Base-by-base conservation (phyloP, 2,888 invertebrate species). In the Poecilus cupreus region DNA sequence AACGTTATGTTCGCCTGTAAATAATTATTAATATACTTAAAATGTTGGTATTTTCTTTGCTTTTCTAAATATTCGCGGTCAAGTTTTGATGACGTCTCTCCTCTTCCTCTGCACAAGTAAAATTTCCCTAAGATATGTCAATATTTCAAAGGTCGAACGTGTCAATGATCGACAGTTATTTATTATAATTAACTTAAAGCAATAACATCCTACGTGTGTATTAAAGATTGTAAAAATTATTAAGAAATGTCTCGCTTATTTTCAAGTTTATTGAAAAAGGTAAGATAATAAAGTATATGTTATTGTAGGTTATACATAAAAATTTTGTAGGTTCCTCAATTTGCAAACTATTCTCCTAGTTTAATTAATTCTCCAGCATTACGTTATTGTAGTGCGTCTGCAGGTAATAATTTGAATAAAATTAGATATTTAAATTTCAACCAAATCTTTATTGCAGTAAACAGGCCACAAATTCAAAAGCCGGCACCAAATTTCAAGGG, bases 401-500 rank as follows among this genome's bases (percentile, higher is more conserved):
- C 26, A 37, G 51, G 75, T 51, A 49, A 74, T 8, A 24, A 46
- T 74, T 24, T 32, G n/a, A 22, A 22, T 32, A 26, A 64, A 26
- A 24, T 70, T 68, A 4, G 8, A 32, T 20, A 49, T 49, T 68
- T 64, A 16, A 22, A 46, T 26, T 64, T 49, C 5, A 26, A 26
- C 26, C 26, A 11, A 11, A 32, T 5, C 26, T 16, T 43, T 78
- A 20, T 70, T 51, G 37, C 18, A 57, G 43, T 46, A 39, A 46
- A 89, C 82, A 85, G 88, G 0, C 93, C 94, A 0, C 91, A 89
- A 87, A 92, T 96, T 43, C 96, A 96, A 87, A 91, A 94, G 83
- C 93, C 93, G 24, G 98, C 98, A 0, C 98, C 98, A 0, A 91
- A 94, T 85, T 98, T 98, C 88, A 90, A 92, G 83, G 97, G 96